These are phyloP conservation scores for Tetragonisca angustula DNA, from an alignment of 2,888 invertebrate species.

Conservation along the genomic window DNA sequence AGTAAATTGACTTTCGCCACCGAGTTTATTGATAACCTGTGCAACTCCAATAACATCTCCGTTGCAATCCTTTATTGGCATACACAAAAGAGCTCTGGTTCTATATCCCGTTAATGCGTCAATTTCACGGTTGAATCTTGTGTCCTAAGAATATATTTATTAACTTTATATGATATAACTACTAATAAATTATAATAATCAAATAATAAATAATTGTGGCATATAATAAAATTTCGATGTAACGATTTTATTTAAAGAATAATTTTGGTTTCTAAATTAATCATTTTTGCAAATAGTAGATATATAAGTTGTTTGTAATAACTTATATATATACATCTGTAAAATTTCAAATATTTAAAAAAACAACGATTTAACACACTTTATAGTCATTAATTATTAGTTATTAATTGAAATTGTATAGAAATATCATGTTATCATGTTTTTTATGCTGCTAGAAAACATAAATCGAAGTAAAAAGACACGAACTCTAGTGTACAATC, in stretches of 20 bases:
- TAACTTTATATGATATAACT: background rate
- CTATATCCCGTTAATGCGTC: conserved; percentile 97
- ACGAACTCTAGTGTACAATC: no score
- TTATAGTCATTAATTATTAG: no score
- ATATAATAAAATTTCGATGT: background rate
- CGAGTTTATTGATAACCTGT: conserved; percentile 95
- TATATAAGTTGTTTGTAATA: background rate
- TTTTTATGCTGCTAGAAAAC: no score
- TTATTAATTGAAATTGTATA: no score
- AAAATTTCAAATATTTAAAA: no score
- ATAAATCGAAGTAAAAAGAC: no score
- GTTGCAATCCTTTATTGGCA: conserved; percentile 97
- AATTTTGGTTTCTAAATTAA: background rate
- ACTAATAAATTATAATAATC: background rate
- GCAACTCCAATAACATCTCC: conserved; percentile 98
- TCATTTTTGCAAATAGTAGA: background rate
- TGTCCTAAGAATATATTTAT: conserved; percentile 86
- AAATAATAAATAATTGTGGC: background rate
- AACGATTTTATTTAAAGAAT: background rate
- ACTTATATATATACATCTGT: no score
- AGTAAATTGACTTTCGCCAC: conserved; percentile 93
- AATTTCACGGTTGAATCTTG: conserved; percentile 96
- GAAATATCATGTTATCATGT: no score
- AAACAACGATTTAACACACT: no score
- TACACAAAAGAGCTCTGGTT: conserved; percentile 95